Percentiles rank a stretch among this genome's conserved stretches.
These are phyloP conservation scores for Epinotia bilunana DNA, from an alignment of 2,888 invertebrate species.

Conservation along the genomic window DNA sequence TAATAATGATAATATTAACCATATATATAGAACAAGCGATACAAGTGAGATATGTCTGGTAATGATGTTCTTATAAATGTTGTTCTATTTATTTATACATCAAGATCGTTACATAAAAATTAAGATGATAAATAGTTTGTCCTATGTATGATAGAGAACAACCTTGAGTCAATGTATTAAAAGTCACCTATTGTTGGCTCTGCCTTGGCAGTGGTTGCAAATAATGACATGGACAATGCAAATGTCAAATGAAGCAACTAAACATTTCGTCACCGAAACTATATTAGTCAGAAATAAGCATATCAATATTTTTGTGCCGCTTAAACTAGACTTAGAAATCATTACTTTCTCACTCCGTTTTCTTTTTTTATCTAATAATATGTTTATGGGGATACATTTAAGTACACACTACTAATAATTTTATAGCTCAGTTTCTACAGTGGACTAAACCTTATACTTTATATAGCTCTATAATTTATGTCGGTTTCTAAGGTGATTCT, in stretches of 20 bases:
- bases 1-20: too few relatives aligned
- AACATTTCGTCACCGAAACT: constrained; percentile 4
- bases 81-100: background rate
- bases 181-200: constrained; percentile 20
- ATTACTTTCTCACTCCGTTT: background rate
- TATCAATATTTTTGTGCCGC: background rate
- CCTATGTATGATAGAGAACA: background rate
- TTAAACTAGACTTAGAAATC: background rate
- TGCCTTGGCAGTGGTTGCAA: constrained; percentile 12
- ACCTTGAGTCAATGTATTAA: constrained; percentile 16
- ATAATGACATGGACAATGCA: constrained; percentile 21
- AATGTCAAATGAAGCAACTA: constrained; percentile 23
- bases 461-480: constrained; percentile 58
- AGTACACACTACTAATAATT: background rate
- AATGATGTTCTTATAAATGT: background rate
- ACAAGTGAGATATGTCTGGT: background rate
- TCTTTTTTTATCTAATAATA: background rate
- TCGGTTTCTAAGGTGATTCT: constrained; percentile 57
- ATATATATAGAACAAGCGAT: too few relatives aligned
- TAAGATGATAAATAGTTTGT: background rate
- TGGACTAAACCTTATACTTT: constrained; percentile 41
- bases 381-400: background rate
- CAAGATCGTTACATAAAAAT: background rate
- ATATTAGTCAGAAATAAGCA: background rate
- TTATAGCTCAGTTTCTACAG: constrained; percentile 24